Percentiles rank a stretch among this genome's conserved stretches.
These are phyloP conservation scores for Brachirus orientalis DNA, from an alignment of 2,113 vertebrate species.

Conservation along the genomic window DNA sequence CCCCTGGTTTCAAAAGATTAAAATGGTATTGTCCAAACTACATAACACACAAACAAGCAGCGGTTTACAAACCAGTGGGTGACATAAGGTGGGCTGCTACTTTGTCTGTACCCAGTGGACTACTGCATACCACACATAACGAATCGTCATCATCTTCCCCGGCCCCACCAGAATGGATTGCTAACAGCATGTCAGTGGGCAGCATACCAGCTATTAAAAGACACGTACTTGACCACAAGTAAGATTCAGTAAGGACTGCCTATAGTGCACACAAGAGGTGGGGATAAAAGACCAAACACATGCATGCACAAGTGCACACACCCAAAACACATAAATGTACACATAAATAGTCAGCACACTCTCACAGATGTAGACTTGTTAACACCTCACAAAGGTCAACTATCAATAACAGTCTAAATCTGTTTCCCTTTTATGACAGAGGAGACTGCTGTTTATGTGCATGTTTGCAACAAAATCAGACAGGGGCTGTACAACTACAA, in stretches of 20 bases:
- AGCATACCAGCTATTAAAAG: slow-evolving; percentile 61
- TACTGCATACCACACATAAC: slow-evolving; percentile 51
- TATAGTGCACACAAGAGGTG: slow-evolving; percentile 42
- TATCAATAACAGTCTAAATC: slow-evolving; percentile 71
- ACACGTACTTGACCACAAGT: slow-evolving; percentile 58
- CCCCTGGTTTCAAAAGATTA: too few relatives aligned
- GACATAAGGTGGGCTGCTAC: not conserved
- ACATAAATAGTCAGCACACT: slow-evolving; percentile 22
- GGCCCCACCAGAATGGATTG: slow-evolving; percentile 22
- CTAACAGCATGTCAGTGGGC: slow-evolving; percentile 41
- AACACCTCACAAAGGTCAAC: slow-evolving; percentile 69
- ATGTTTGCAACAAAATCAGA: slow-evolving; percentile 15
- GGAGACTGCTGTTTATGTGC: slow-evolving; percentile 16
- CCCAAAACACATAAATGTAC: not conserved
- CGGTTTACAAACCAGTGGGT: not conserved
- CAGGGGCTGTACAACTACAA: slow-evolving; percentile 1
- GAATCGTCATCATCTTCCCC: slow-evolving; percentile 38
- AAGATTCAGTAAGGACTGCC: slow-evolving; percentile 42
- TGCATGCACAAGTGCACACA: slow-evolving; percentile 3
- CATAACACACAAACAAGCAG: too few relatives aligned
- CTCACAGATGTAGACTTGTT: slow-evolving; percentile 53
- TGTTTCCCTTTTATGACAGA: slow-evolving; percentile 52
- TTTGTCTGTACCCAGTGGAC: slow-evolving; percentile 27
- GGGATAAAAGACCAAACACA: slow-evolving; percentile 67
- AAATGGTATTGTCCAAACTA: too few relatives aligned